Evolutionary conservation across 2,888 invertebrate species (phyloP).

Genomic region (Emmelina monodactyla): DNA sequence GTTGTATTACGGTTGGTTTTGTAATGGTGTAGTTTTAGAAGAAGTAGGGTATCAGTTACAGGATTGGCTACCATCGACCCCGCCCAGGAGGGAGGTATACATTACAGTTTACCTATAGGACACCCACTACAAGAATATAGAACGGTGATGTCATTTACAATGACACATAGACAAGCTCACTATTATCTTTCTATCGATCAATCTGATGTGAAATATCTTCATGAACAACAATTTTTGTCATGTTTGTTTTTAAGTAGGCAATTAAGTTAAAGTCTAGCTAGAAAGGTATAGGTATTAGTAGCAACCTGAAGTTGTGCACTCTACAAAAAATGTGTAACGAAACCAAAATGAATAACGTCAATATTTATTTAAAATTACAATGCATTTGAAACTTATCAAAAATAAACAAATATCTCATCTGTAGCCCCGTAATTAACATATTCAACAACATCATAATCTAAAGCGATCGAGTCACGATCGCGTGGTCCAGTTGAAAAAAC

Average conservation of each 20-base stretch:
- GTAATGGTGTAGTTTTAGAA: conserved; percentile 25
- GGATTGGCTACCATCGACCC: conserved; percentile 55
- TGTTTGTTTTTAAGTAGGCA: no score
- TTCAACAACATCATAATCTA: conserved; percentile 24
- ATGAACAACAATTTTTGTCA: no score
- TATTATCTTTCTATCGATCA: no score
- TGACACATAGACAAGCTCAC: conserved; percentile 21
- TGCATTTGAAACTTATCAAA: no score
- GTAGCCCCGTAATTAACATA: conserved; percentile 34
- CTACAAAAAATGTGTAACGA: no score
- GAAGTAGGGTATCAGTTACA: conserved; percentile 62
- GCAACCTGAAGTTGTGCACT: no score
- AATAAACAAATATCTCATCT: conserved; percentile 8
- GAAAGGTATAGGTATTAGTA: no score
- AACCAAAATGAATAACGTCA: no score
- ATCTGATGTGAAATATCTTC: no score
- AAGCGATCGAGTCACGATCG: conserved; percentile 29
- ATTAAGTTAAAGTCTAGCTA: no score
- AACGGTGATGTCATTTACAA: conserved; percentile 28
- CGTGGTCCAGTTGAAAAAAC: conserved; percentile 56
- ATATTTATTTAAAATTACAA: no score
- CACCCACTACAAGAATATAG: conserved; percentile 34
- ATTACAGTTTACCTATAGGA: conserved; percentile 50
- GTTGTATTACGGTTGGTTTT: conserved; percentile 18
- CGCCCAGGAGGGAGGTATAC: conserved; percentile 56